Base-by-base conservation (phyloP, 2,888 invertebrate genomes). In the Cataglyphis albicans region DNA sequence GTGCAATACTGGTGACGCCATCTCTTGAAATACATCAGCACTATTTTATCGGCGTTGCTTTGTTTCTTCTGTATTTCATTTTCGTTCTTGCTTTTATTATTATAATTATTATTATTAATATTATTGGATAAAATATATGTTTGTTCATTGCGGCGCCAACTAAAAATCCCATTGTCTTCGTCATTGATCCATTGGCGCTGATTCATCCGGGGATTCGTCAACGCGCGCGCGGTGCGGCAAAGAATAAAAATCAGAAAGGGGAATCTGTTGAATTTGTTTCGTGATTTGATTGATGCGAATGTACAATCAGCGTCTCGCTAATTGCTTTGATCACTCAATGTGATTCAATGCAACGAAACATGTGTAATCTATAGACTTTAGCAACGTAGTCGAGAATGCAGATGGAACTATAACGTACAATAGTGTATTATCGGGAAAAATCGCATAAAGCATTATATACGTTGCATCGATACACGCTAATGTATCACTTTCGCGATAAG, bases 1-100 rank as follows among this genome's bases (percentile, higher is more conserved):
- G 32, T n/a, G 44, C 68, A 32, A 41, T 76, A 89, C 89, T 35
- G 10, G 83, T 84, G 32, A 48, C 75, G 91, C 91, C 91, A 91
- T 90, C 91, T 92, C 63, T 89, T 64, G 73, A 82, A n/a, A 15
- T 48, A 59, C 29, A 38, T 35, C 10, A 63, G 67, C n/a, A 91
- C 91, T 72, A 9, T 59, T 52, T 52, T 57, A 78, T 72, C 70
- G 7, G 41, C 81, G 25, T 64, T 35, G 25, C 18, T 48, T 81
- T 68, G 64, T 61, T 55, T 52, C 57, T 55, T 25, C 25, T 81
- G 78, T 59, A 82, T 57, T 68, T 12, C 21, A 55, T 74, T 81
- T 52, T 52, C 29, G 59, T 25, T 61, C 21, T 55, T 52, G 41
- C n/a, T 21, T 18, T 52, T 21, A 59, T 48, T 44, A 32, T 52